Percentiles rank a stretch among this genome's conserved stretches.
These are phyloP conservation scores for Napeogenes sylphis DNA, from an alignment of 2,888 invertebrate species.

Conservation along the genomic window DNA sequence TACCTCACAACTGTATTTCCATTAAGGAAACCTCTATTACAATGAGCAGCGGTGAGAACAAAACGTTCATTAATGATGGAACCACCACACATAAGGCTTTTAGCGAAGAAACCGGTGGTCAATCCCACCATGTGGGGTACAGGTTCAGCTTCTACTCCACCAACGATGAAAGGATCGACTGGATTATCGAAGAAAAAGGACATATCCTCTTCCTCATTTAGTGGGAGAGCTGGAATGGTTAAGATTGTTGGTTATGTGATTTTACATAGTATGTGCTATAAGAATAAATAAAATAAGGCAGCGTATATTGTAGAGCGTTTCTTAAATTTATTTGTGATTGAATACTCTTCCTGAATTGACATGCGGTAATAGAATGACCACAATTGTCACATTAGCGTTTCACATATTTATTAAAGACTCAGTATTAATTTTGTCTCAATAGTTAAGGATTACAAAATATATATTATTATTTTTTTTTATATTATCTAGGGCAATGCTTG, in stretches of 20 bases:
- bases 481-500: too few relatives aligned
- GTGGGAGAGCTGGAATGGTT: constrained; percentile 46
- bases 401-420: too few relatives aligned
- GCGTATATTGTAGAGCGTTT: too few relatives aligned
- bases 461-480: too few relatives aligned
- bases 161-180: constrained; percentile 50
- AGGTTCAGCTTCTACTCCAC: constrained; percentile 48
- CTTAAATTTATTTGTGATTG: too few relatives aligned
- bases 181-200: constrained; percentile 48
- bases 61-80: constrained; percentile 12
- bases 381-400: too few relatives aligned
- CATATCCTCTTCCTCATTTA: constrained; percentile 41
- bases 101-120: background rate
- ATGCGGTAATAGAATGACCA: too few relatives aligned
- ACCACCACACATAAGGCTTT: constrained; percentile 14
- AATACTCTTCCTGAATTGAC: too few relatives aligned
- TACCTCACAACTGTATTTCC: background rate
- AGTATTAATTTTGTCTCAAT: too few relatives aligned
- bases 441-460: too few relatives aligned
- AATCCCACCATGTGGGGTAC: constrained; percentile 38
- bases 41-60: constrained; percentile 11
- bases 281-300: too few relatives aligned
- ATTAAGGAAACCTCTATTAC: background rate
- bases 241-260: background rate
- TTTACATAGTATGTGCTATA: background rate